phyloP scores from a whole-genome alignment of 2,888 invertebrate genomes.

The Drosophila hamatofila region DNA sequence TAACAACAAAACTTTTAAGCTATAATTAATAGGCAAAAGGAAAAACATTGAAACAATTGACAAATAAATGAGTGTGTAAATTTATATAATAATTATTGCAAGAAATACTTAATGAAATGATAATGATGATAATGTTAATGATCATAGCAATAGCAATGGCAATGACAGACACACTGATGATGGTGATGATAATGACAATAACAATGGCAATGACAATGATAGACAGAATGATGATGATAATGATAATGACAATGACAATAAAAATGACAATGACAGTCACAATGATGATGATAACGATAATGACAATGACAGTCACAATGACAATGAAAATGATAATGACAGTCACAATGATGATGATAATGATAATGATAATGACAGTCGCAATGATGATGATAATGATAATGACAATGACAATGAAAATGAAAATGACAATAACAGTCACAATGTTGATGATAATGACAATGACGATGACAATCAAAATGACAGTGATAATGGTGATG shows the following conservation, averaged over 20 bases:
- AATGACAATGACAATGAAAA: conserved; percentile 1
- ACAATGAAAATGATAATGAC: neutral
- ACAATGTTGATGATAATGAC: neutral
- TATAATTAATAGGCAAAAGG: neutral
- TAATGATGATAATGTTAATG: neutral
- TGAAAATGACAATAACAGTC: neutral
- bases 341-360: neutral
- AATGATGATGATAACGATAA: neutral
- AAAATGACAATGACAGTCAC: neutral
- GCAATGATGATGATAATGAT: neutral
- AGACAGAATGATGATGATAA: neutral
- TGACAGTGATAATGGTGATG: neutral
- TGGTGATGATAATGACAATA: neutral
- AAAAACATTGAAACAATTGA: conserved; percentile 1
- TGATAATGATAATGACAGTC: neutral
- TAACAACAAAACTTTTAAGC: conserved; percentile 2
- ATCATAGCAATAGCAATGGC: neutral
- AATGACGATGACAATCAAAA: neutral
- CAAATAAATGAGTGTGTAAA: neutral
- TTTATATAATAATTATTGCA: neutral
- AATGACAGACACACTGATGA: neutral
- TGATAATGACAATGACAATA: neutral
- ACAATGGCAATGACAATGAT: neutral
- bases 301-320: neutral
- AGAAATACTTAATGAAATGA: neutral